Conservation (phyloP, 2,797 vertebrate genomes). For the Tapirus indicus region DNA sequence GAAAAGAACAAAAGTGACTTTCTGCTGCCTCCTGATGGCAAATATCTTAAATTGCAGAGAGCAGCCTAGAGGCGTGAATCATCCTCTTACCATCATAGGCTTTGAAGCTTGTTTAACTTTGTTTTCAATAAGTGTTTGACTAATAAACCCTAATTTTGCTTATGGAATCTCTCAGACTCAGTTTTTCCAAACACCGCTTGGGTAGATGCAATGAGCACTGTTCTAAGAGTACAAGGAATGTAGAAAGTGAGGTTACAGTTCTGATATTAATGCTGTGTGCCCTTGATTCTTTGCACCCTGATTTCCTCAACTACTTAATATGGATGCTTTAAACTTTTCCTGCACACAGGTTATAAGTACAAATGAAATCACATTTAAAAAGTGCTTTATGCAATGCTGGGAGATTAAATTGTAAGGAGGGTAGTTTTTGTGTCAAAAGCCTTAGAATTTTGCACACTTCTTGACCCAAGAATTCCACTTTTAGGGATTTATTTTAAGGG, state of each 20-base stretch:
- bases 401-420: neutral
- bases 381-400: neutral
- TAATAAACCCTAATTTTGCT: neutral
- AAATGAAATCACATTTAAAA: slow-evolving; percentile 23
- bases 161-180: neutral
- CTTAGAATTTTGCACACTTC: slow-evolving; percentile 18
- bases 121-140: neutral
- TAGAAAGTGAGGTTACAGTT: neutral
- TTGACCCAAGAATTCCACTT: neutral
- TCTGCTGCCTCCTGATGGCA: slow-evolving; percentile 19
- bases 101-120: neutral
- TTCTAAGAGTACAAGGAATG: neutral
- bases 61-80: neutral
- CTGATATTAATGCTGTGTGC: neutral
- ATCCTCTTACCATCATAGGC: neutral
- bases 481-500: slow-evolving; percentile 42
- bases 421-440: slow-evolving; percentile 15
- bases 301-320: slow-evolving; percentile 43
- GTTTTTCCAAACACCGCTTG: neutral
- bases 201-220: neutral
- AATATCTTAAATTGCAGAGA: slow-evolving; percentile 54
- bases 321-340: neutral
- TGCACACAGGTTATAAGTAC: neutral
- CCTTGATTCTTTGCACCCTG: neutral
- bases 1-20: neutral